Conservation (phyloP, 2,113 vertebrate genomes). For the Rhinopomastus cyanomelas region DNA sequence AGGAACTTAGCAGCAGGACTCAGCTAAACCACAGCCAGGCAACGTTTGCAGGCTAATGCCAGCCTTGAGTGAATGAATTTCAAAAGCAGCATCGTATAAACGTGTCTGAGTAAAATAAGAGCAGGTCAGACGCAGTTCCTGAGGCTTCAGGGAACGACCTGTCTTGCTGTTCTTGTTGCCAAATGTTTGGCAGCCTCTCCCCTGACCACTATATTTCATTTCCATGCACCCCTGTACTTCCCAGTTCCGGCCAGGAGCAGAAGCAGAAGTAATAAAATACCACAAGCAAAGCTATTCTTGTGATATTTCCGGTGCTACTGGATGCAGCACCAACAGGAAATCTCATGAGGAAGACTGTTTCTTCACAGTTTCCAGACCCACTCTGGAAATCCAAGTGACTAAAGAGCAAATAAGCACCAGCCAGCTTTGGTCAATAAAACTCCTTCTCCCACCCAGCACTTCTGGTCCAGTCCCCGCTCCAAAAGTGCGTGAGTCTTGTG, state of each 20-base stretch:
- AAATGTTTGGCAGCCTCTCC: conserved; percentile 40
- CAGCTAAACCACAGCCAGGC: neutral
- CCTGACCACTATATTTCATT: conserved; percentile 54
- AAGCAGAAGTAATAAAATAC: conserved; percentile 71
- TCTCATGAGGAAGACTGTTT: conserved; percentile 47
- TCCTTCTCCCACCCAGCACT: neutral
- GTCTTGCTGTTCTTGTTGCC: conserved; percentile 1
- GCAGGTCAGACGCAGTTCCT: neutral
- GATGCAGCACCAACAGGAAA: conserved; percentile 63
- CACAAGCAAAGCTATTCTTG: conserved; percentile 63
- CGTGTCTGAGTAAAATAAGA: neutral
- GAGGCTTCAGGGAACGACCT: neutral
- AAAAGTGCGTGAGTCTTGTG: fast-evolving
- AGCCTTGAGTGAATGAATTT: neutral
- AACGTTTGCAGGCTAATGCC: neutral
- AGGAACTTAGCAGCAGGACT: conserved; percentile 24
- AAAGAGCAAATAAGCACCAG: neutral
- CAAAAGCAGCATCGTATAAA: neutral
- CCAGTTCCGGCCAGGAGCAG: conserved; percentile 41
- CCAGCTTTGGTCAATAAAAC: neutral
- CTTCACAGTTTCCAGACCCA: conserved; percentile 9
- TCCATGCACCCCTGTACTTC: conserved; percentile 49
- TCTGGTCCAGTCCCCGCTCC: neutral
- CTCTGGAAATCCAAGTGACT: neutral
- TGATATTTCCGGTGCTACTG: conserved; percentile 62